Conservation (phyloP, 2,888 invertebrate genomes). For the Dynastes maya region DNA sequence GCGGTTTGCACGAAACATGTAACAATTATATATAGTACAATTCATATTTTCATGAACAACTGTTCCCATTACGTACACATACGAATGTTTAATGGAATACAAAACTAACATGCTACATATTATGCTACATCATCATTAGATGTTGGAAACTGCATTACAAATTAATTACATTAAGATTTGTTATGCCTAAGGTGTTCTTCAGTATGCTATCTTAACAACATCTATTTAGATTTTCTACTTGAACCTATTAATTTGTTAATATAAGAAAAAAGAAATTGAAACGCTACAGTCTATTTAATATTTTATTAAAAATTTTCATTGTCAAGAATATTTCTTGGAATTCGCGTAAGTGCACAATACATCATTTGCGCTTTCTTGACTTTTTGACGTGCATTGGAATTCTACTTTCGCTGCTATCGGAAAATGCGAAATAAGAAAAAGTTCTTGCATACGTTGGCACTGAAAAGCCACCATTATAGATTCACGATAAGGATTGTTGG, state of each 20-base stretch:
- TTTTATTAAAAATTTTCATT: slow-evolving; percentile 15
- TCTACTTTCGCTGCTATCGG: no score
- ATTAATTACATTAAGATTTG: no score
- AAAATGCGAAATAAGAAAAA: no score
- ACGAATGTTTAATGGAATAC: no score
- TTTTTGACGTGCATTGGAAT: not conserved
- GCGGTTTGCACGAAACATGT: not conserved
- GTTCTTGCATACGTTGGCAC: no score
- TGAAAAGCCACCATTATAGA: not conserved
- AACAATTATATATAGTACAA: not conserved
- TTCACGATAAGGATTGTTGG: not conserved
- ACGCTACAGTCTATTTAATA: not conserved
- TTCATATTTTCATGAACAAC: not conserved
- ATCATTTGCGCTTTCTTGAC: slow-evolving; percentile 9
- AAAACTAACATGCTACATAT: no score
- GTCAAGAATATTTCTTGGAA: not conserved
- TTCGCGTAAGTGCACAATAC: slow-evolving; percentile 2
- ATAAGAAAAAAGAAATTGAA: slow-evolving; percentile 3
- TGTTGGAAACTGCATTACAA: not conserved
- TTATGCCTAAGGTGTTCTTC: no score
- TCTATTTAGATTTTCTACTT: no score
- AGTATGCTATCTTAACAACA: no score
- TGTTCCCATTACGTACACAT: not conserved
- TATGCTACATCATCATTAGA: not conserved
- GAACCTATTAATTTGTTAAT: not conserved